Conservation (phyloP, 2,888 invertebrate genomes). For the Synergus gifuensis region DNA sequence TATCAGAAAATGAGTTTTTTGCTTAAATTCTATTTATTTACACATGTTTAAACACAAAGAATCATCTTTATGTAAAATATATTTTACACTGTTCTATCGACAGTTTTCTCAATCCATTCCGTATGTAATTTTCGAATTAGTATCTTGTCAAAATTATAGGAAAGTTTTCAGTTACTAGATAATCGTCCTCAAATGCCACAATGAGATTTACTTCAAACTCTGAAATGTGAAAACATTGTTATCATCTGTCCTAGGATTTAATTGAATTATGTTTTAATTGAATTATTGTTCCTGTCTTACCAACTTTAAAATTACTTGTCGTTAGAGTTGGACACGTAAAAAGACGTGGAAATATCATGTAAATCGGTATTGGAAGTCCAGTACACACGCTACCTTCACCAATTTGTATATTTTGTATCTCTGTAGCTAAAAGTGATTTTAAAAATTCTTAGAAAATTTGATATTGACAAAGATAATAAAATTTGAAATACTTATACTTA, state of each 20-base stretch:
- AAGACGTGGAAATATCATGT: slow-evolving; percentile 96
- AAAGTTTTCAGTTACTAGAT: slow-evolving; percentile 96
- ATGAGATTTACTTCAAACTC: slow-evolving; percentile 97
- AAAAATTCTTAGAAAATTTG: slow-evolving; percentile 45
- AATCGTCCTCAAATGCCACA: slow-evolving; percentile 94
- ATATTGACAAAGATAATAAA: slow-evolving; percentile 34
- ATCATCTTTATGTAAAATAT: not conserved
- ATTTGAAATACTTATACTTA: slow-evolving; percentile 71
- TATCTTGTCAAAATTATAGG: slow-evolving; percentile 84
- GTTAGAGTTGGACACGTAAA: slow-evolving; percentile 96
- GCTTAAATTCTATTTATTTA: slow-evolving; percentile 7
- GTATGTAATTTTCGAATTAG: slow-evolving; percentile 57
- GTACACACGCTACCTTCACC: slow-evolving; percentile 94
- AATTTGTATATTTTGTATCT: slow-evolving; percentile 98
- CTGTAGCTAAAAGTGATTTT: slow-evolving; percentile 85
- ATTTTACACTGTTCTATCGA: not conserved
- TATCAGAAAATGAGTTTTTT: not conserved
- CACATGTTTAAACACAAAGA: not conserved
- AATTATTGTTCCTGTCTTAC: slow-evolving; percentile 79
- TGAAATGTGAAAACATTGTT: slow-evolving; percentile 79
- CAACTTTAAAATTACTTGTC: slow-evolving; percentile 96
- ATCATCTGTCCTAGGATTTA: not conserved
- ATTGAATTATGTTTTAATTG: not conserved
- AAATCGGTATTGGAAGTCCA: slow-evolving; percentile 91
- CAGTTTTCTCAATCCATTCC: not conserved